Percentiles rank a stretch among this genome's conserved stretches.
Evolutionary conservation across 2,888 invertebrate species (phyloP).

Genomic region (Ditylenchus weischeri): DNA sequence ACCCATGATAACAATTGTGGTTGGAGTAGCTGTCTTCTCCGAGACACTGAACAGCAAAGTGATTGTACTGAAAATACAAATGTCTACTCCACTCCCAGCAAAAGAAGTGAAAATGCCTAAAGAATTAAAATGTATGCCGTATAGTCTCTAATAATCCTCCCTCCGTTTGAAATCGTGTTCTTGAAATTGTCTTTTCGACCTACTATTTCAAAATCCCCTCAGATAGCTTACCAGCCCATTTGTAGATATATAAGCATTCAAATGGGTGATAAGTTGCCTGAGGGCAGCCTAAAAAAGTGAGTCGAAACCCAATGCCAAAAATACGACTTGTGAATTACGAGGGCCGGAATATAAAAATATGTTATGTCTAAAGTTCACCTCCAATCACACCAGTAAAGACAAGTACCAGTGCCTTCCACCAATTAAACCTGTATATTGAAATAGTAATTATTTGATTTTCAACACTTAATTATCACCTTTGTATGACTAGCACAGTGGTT

Average conservation of each 20-base stretch:
- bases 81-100: constrained; percentile 58
- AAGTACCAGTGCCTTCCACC: constrained; percentile 49
- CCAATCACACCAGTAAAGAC: constrained; percentile 54
- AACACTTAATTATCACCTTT: constrained; percentile 14
- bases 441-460: too few relatives aligned
- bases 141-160: neutral
- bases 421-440: constrained; percentile 22
- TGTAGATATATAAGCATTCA: too few relatives aligned
- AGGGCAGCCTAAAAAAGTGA: too few relatives aligned
- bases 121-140: constrained; percentile 7
- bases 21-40: constrained; percentile 58
- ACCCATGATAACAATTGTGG: constrained; percentile 57
- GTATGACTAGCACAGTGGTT: constrained; percentile 39
- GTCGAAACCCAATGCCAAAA: too few relatives aligned
- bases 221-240: too few relatives aligned
- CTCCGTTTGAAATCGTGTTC: neutral
- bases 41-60: constrained; percentile 49
- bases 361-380: constrained; percentile 25
- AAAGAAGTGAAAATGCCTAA: constrained; percentile 54
- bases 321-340: too few relatives aligned
- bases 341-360: too few relatives aligned
- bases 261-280: too few relatives aligned
- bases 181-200: constrained; percentile 19
- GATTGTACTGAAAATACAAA: constrained; percentile 52
- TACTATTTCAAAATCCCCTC: neutral